A percentile compares a stretch with the other conserved stretches of the same genome.
Evolutionary conservation across 2,113 vertebrate genomes (phyloP).

Genomic region (Astur gentilis): DNA sequence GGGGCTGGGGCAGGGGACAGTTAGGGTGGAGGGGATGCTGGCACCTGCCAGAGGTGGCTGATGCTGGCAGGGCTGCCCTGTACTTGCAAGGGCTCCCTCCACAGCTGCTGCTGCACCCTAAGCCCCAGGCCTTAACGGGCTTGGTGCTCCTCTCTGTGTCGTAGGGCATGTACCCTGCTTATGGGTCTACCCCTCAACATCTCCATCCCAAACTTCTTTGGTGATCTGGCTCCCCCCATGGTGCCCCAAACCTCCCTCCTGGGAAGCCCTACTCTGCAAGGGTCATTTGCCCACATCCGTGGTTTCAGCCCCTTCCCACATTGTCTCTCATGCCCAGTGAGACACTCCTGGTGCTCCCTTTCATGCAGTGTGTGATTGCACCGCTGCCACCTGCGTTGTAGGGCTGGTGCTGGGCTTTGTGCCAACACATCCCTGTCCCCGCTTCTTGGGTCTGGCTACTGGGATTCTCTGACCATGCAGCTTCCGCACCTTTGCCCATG

Average conservation of each 20-base stretch:
- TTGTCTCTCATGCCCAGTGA: background rate
- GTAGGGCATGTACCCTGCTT: rapidly evolving
- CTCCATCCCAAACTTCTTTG: background rate
- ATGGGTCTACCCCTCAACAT: background rate
- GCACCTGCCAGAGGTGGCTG: background rate
- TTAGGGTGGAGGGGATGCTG: background rate
- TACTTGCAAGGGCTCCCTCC: background rate
- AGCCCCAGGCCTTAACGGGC: background rate
- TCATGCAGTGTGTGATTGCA: rapidly evolving
- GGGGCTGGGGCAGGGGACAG: background rate
- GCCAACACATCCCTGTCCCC: background rate
- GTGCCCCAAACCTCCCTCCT: background rate
- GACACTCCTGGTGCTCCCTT: background rate
- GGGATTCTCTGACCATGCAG: background rate
- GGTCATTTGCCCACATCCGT: rapidly evolving
- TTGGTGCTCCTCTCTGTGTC: background rate
- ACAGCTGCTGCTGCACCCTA: background rate
- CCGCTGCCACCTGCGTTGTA: background rate
- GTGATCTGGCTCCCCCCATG: background rate
- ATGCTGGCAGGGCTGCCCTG: background rate
- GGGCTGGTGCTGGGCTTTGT: background rate
- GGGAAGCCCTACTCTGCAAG: background rate
- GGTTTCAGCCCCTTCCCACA: background rate
- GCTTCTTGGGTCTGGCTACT: background rate
- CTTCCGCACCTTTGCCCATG: background rate